These are phyloP conservation scores for Aphodius granarius DNA, from an alignment of 2,888 invertebrate species.

Conservation along the genomic window DNA sequence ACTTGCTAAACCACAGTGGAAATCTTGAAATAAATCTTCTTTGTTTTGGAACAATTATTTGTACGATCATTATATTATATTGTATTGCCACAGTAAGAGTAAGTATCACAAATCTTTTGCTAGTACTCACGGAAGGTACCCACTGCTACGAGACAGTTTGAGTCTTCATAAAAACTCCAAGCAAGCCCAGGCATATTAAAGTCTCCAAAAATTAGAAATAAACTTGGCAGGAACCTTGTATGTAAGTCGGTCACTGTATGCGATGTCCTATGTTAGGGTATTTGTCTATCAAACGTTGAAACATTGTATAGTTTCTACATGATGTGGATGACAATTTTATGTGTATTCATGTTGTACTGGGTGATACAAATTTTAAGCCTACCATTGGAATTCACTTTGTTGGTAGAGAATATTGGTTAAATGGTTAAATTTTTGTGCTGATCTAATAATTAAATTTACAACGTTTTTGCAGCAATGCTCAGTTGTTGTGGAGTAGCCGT, in stretches of 20 bases:
- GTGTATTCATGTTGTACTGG: no score
- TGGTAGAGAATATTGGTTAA: no score
- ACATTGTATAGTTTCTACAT: no score
- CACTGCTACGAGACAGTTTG: not conserved
- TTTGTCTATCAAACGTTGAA: no score
- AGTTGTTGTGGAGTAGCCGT: not conserved
- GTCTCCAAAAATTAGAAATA: not conserved
- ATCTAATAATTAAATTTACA: no score
- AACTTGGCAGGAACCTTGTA: not conserved
- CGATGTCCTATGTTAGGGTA: no score
- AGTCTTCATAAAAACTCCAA: not conserved
- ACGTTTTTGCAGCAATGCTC: no score
- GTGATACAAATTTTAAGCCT: no score
- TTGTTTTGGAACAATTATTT: not conserved
- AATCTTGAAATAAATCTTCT: not conserved
- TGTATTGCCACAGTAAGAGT: not conserved
- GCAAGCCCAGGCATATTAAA: not conserved
- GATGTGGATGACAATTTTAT: no score
- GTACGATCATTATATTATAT: not conserved
- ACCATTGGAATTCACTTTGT: no score
- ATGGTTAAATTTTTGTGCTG: no score
- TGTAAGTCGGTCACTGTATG: not conserved
- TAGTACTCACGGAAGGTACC: not conserved
- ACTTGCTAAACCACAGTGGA: not conserved
- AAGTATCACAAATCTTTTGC: not conserved